Base-by-base conservation (phyloP, 1,140 invertebrate genomes). In the Aphelenchoides besseyi region DNA sequence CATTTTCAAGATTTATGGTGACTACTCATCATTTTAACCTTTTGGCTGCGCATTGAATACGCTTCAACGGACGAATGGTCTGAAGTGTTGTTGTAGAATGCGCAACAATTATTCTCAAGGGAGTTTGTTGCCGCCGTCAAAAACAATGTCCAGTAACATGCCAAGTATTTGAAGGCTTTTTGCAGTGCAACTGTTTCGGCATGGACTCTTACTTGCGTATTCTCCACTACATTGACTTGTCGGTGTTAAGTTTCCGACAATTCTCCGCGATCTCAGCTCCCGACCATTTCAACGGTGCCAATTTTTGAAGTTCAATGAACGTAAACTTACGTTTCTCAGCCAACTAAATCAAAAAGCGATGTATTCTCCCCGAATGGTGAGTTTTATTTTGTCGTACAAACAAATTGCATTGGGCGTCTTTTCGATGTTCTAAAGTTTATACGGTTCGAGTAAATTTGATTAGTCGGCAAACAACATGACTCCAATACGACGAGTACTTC, bases 331-430 rank as follows among this genome's bases (percentile, higher is more conserved):
- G 23, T 18, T 59, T 59, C 55, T 59, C 55, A 8, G 5, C 55
- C 55, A 8, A 8, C 18, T 18, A 59, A 59, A 18, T 23, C 55
- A 23, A 59, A 59, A 12, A 59, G 18, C 55, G 18, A 59, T 59
- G 55, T 59, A 59, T 33, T 29, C 26, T 59, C 55, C 55, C 23
- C 55, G 55, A 8, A 59, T 59, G 55, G 55, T 59, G 18, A 33
- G 55, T 59, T 59, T 59, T 28, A 8, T 59, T 5, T 8, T 5
- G 5, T 23, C 18, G 55, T 23, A 8, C 23, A 28, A 59, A 59
- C 23, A 5, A 59, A 59, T 8, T 8, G 55, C 55, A 48, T 48
- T 48, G 41, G 41, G 12, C 41, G 41, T 12, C 41, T 23, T 12
- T 12, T 48, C 41, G n/a, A n/a, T 48, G 41, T 48, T 48, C 41